Conservation (phyloP, 2,113 vertebrate genomes). For the Syngnathus typhle region DNA sequence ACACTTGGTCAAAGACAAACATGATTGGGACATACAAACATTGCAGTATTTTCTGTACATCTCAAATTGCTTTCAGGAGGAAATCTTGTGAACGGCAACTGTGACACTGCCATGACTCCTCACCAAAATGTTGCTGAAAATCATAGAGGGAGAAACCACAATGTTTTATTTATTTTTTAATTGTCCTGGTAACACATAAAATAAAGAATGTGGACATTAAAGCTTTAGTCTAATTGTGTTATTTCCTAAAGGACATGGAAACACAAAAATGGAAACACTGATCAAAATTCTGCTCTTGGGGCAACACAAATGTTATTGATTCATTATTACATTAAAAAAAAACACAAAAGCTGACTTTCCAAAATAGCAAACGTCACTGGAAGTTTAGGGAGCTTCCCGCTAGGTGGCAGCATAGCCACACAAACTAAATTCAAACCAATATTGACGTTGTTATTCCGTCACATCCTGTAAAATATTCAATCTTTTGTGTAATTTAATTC, state of each 20-base stretch:
- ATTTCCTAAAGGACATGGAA: background rate
- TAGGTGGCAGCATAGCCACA: constrained; percentile 46
- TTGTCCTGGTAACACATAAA: background rate
- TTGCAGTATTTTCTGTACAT: background rate
- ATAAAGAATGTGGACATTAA: background rate
- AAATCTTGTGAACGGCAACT: constrained; percentile 90
- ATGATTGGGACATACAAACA: background rate
- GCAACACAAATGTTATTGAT: background rate
- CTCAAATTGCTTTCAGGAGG: constrained; percentile 68
- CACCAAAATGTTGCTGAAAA: constrained; percentile 86
- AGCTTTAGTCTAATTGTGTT: background rate
- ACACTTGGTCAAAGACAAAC: background rate
- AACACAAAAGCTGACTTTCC: background rate
- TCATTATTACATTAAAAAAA: too few relatives aligned
- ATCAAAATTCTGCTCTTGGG: background rate
- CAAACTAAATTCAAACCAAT: constrained; percentile 10
- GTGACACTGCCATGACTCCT: constrained; percentile 89
- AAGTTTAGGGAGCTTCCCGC: constrained; percentile 24
- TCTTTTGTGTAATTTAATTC: background rate
- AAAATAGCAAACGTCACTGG: background rate
- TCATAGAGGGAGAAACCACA: constrained; percentile 18
- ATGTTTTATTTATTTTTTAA: background rate
- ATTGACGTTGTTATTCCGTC: too few relatives aligned
- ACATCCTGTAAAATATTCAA: too few relatives aligned
- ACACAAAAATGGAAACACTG: too few relatives aligned